Conservation (phyloP, 2,113 vertebrate species). For the Corvus hawaiiensis region DNA sequence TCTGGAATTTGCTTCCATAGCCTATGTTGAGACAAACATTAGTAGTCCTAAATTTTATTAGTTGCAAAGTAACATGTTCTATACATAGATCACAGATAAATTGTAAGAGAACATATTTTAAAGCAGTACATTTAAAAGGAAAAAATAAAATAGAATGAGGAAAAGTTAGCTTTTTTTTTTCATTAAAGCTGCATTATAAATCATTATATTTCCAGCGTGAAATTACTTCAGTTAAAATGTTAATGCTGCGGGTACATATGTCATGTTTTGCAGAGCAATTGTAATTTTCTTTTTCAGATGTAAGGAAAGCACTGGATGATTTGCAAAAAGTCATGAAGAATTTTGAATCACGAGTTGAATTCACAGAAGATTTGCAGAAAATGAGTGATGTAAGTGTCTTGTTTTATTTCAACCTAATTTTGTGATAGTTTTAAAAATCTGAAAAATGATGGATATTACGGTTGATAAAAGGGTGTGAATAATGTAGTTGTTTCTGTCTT, state of each 20-base stretch:
- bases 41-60: constrained; percentile 16
- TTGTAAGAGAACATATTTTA: background rate
- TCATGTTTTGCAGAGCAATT: constrained; percentile 24
- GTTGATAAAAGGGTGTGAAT: background rate
- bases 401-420: background rate
- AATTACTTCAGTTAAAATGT: constrained; percentile 47
- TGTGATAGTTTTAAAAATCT: background rate
- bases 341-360: constrained; percentile 86
- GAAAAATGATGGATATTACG: background rate
- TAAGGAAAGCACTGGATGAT: constrained; percentile 84
- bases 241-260: background rate
- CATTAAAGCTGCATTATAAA: constrained; percentile 28
- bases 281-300: constrained; percentile 79
- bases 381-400: constrained; percentile 78
- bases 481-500: background rate
- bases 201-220: constrained; percentile 28
- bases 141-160: constrained; percentile 8
- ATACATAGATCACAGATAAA: background rate
- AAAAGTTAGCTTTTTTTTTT: background rate
- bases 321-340: constrained; percentile 87
- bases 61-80: background rate
- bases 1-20: constrained; percentile 20
- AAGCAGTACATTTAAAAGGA: constrained; percentile 3
- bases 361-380: constrained; percentile 83
- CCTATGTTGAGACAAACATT: background rate